Percentiles rank a stretch among this genome's conserved stretches.
Evolutionary conservation across 2,888 invertebrate genomes (phyloP).

Genomic region (Drosophila stalkeri): DNA sequence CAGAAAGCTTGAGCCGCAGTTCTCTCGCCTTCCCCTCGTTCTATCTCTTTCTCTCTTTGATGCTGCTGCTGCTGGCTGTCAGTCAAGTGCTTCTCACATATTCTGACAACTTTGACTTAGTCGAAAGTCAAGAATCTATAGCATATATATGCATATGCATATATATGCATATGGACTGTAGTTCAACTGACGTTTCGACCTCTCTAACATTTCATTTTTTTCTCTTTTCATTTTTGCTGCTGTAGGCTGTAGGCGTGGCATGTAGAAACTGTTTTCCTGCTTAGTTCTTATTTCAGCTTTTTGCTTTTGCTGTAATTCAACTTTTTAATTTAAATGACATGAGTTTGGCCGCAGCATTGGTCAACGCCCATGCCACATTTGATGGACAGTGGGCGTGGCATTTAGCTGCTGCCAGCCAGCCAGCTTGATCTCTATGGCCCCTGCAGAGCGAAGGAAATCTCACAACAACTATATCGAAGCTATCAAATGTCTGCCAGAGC

Average conservation of each 20-base stretch:
- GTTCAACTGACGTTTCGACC: constrained; percentile 45
- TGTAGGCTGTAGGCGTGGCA: constrained; percentile 52
- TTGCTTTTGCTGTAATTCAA: constrained; percentile 53
- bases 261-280: constrained; percentile 23
- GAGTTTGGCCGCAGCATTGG: constrained; percentile 42
- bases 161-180: constrained; percentile 6
- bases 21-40: neutral
- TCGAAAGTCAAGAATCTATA: constrained; percentile 72
- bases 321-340: constrained; percentile 80
- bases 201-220: constrained; percentile 22
- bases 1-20: constrained; percentile 24
- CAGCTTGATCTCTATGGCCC: constrained; percentile 61
- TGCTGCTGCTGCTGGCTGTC: constrained; percentile 41
- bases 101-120: constrained; percentile 69
- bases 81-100: constrained; percentile 56
- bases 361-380: constrained; percentile 66
- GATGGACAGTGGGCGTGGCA: constrained; percentile 71
- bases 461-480: constrained; percentile 48
- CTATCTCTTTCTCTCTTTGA: neutral
- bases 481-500: constrained; percentile 31
- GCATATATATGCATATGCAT: constrained; percentile 24
- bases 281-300: constrained; percentile 20
- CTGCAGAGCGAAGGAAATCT: constrained; percentile 32
- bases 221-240: constrained; percentile 2
- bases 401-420: constrained; percentile 36